These are phyloP conservation scores for Polyommatus iphigenia DNA, from an alignment of 2,888 invertebrate genomes.

Conservation along the genomic window DNA sequence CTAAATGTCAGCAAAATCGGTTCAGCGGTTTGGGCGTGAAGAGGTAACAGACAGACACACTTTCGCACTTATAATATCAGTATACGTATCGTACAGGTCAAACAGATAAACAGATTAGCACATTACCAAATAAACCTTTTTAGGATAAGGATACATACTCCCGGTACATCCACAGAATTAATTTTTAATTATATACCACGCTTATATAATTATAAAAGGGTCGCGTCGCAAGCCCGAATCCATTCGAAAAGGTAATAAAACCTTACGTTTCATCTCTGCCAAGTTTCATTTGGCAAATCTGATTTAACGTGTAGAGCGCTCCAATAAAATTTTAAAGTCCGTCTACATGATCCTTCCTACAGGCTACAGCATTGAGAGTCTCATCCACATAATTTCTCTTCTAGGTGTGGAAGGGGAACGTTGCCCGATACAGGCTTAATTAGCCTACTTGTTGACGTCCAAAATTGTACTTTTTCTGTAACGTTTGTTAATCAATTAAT, in stretches of 20 bases:
- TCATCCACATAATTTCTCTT: too few species aligned
- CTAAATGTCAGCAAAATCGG: too few species aligned
- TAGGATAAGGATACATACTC: background rate
- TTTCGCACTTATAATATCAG: too few species aligned
- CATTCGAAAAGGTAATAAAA: slow-evolving; percentile 15
- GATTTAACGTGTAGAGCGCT: slow-evolving; percentile 17
- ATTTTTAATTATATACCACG: slow-evolving; percentile 29
- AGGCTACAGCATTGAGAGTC: background rate
- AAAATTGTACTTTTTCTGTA: too few species aligned
- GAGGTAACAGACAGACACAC: too few species aligned
- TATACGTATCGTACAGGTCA: background rate
- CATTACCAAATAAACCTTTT: slow-evolving; percentile 10
- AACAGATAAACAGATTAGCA: background rate
- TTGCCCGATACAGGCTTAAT: too few species aligned
- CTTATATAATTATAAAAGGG: slow-evolving; percentile 12
- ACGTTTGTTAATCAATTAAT: too few species aligned
- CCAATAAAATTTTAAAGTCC: background rate
- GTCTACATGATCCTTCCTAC: background rate
- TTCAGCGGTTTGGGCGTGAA: too few species aligned
- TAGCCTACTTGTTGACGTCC: too few species aligned
- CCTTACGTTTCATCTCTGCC: slow-evolving; percentile 21
- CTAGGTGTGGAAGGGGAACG: too few species aligned
- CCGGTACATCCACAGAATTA: slow-evolving; percentile 25
- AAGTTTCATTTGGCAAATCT: slow-evolving; percentile 15
- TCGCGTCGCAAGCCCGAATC: background rate